phyloP scores from a whole-genome alignment of 2,888 invertebrate species.

The Eulithis testata region DNA sequence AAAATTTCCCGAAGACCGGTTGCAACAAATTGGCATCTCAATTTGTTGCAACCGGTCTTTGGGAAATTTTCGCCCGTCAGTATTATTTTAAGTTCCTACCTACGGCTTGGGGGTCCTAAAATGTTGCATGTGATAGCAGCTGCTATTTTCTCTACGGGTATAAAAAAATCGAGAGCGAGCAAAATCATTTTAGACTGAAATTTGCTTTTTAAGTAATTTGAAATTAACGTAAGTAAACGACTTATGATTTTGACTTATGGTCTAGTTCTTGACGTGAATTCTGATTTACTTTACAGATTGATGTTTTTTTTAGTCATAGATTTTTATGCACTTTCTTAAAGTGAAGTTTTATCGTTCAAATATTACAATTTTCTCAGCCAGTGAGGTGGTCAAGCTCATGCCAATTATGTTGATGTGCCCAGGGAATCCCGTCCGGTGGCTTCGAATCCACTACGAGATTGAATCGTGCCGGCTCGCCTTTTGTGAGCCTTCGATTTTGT shows the following conservation, averaged over 20 bases:
- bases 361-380: constrained; percentile 33
- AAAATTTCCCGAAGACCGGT: too few species aligned
- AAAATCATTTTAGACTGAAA: too few species aligned
- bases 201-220: too few species aligned
- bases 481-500: constrained; percentile 5
- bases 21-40: constrained; percentile 1
- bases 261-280: too few species aligned
- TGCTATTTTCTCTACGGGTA: too few species aligned
- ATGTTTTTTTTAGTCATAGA: too few species aligned
- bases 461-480: constrained; percentile 14
- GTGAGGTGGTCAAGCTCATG: constrained; percentile 10
- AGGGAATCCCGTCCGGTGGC: constrained; percentile 10
- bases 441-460: constrained; percentile 12
- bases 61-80: constrained; percentile 29
- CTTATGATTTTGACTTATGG: too few species aligned
- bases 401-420: constrained; percentile 35
- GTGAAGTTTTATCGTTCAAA: constrained; percentile 17
- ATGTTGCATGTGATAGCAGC: constrained; percentile 7
- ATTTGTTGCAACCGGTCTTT: constrained; percentile 38
- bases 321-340: too few species aligned
- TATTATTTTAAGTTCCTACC: background rate
- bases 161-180: background rate
- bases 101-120: constrained; percentile 7
- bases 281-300: too few species aligned
- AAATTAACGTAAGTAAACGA: too few species aligned